Base-by-base conservation (phyloP, 2,888 invertebrate species). In the Aphodius granarius region DNA sequence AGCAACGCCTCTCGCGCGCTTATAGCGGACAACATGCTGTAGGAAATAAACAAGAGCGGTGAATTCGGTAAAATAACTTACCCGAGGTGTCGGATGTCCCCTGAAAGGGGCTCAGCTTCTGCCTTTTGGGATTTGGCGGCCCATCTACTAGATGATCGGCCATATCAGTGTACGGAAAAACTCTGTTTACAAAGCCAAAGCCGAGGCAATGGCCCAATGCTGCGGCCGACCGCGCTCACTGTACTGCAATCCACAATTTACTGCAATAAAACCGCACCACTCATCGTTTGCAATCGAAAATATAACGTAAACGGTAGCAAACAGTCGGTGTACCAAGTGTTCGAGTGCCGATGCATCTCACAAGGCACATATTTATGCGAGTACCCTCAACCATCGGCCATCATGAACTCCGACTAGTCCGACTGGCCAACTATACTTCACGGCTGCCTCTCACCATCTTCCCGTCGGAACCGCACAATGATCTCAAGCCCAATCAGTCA, bases 131-230 rank as follows among this genome's bases (percentile, higher is more conserved):
- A 88, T 94, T 96, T 89, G 97, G 96, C 92, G 97, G 97, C 90
- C 97, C 97, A 91, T 96, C 96, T 89, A 93, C 93, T 88, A 95
- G 92, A 91, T 95, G 95, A 92, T 97, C 97, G 91, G 96, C 96
- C 97, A 97, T 97, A 84, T 85, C 84, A 83, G 89, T 90, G 82
- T 16, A n/a, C 71, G 62, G 15, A 66, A 74, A 68, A 68, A 19
- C 20, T 21, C 20, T 21, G 21, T 68, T 23, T 21, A 23, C 88
- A 89, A 90, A 90, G 89, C 90, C 90, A 90, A 90, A 90, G 89
- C 90, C 90, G 90, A 90, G 90, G 89, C 85, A 85, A 85, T 84
- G 86, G 85, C 84, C 85, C 84, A 84, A 85, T 85, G 85, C 85
- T 84, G 84, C 85, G 84, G 85, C 85, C 83, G 85, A 86, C 83